Conservation (phyloP, 2,888 invertebrate genomes). For the Scaptodrosophila latifasciaeformis region DNA sequence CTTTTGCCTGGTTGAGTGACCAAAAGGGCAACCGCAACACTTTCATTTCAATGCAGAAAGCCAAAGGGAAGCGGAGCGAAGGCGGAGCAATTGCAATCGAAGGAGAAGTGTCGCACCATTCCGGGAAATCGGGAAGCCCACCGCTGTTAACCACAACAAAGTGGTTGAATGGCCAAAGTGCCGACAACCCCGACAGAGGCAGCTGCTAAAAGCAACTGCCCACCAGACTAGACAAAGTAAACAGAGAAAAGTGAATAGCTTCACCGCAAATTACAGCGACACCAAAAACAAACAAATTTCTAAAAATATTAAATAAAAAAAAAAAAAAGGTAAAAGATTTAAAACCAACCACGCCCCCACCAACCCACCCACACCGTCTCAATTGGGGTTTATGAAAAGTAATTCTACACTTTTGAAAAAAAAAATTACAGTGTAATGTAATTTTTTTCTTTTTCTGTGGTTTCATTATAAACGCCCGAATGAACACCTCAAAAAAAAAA, state of each 20-base stretch:
- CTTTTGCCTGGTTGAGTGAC: background rate
- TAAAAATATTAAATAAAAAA: no score
- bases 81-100: no score
- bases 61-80: no score
- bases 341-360: background rate
- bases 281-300: background rate
- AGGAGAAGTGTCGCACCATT: slow-evolving; percentile 45
- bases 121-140: no score
- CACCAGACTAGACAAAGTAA: no score
- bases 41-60: slow-evolving; percentile 35
- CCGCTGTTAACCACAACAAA: slow-evolving; percentile 48
- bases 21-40: slow-evolving; percentile 34
- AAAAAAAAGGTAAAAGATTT: no score
- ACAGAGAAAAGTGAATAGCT: no score
- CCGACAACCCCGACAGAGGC: slow-evolving; percentile 20
- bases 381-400: slow-evolving; percentile 44
- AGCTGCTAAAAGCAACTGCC: slow-evolving; percentile 11
- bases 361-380: slow-evolving; percentile 24
- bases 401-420: slow-evolving; percentile 35
- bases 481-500: slow-evolving; percentile 32
- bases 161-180: slow-evolving; percentile 14
- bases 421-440: slow-evolving; percentile 39
- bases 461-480: slow-evolving; percentile 62
- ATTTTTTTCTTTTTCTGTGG: no score
- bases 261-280: no score